Evolutionary conservation across 2,797 vertebrate species (phyloP).

Genomic region (Rhynchonycteris naso): DNA sequence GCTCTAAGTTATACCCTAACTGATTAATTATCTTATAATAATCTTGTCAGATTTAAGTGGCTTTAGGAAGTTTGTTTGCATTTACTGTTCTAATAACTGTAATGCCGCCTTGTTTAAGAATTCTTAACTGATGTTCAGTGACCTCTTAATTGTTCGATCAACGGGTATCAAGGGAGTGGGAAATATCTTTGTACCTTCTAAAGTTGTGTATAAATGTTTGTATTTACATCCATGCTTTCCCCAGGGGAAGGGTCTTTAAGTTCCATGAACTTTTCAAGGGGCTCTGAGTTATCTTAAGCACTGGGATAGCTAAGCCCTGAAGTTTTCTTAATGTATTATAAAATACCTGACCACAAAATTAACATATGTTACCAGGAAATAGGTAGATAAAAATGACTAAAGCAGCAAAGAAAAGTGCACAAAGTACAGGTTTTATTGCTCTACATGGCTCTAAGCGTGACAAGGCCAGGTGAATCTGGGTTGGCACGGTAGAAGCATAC

Average conservation of each 20-base stretch:
- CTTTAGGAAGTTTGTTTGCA: background rate
- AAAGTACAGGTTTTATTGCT: constrained; percentile 33
- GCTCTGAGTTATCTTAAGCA: background rate
- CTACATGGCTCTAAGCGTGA: background rate
- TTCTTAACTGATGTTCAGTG: background rate
- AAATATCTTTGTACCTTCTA: background rate
- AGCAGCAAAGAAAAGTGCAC: background rate
- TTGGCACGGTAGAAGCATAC: background rate
- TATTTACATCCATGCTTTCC: background rate
- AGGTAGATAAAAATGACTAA: background rate
- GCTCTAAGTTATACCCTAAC: background rate
- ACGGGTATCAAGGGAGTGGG: background rate
- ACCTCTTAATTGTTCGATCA: background rate
- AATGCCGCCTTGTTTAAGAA: background rate
- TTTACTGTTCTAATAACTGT: background rate
- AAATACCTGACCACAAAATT: constrained; percentile 30
- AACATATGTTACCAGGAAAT: constrained; percentile 27
- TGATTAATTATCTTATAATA: background rate
- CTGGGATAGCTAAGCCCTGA: background rate
- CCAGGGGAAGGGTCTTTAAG: background rate
- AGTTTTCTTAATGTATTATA: background rate
- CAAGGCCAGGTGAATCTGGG: background rate
- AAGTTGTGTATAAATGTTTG: background rate
- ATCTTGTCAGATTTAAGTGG: background rate
- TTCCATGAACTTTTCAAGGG: background rate